A percentile compares a stretch with the other conserved stretches of the same genome.
These are phyloP conservation scores for Oxyscelio sp. DNA, from an alignment of 2,888 invertebrate genomes.

Conservation along the genomic window DNA sequence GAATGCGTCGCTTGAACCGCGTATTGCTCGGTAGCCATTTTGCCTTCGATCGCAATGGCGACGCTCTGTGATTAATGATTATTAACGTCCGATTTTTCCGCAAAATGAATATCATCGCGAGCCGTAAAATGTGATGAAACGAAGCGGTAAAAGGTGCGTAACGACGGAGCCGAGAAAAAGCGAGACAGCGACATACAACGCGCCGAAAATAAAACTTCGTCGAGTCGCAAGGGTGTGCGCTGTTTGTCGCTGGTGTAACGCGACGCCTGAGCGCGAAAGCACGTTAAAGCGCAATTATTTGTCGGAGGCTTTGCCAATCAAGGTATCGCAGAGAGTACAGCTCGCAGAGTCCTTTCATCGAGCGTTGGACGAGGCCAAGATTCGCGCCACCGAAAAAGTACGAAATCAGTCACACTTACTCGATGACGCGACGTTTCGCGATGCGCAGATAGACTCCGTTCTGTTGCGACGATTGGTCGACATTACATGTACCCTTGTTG, in stretches of 20 bases:
- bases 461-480: conserved; percentile 50
- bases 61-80: conserved; percentile 75
- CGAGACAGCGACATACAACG: conserved; percentile 23
- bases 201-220: conserved; percentile 54
- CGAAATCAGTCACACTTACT: conserved; percentile 23
- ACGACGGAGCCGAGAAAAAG: conserved; percentile 62
- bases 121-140: conserved; percentile 72
- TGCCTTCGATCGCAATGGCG: conserved; percentile 66
- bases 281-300: conserved; percentile 51
- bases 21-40: conserved; percentile 69
- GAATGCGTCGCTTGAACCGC: conserved; percentile 41
- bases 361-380: background rate
- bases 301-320: conserved; percentile 59
- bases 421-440: conserved; percentile 41
- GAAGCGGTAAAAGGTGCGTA: conserved; percentile 68
- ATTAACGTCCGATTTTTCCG: conserved; percentile 66
- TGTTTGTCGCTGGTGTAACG: conserved; percentile 63
- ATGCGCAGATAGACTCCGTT: conserved; percentile 56
- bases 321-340: conserved; percentile 70
- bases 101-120: conserved; percentile 59
- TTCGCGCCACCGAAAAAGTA: conserved; percentile 17
- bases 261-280: conserved; percentile 37
- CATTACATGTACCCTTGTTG: conserved; percentile 33
- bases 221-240: conserved; percentile 44
- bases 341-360: conserved; percentile 9